A percentile compares a stretch with the other conserved stretches of the same genome.
phyloP scores from a whole-genome alignment of 2,888 invertebrate species.

The Chromoteleia sp. region DNA sequence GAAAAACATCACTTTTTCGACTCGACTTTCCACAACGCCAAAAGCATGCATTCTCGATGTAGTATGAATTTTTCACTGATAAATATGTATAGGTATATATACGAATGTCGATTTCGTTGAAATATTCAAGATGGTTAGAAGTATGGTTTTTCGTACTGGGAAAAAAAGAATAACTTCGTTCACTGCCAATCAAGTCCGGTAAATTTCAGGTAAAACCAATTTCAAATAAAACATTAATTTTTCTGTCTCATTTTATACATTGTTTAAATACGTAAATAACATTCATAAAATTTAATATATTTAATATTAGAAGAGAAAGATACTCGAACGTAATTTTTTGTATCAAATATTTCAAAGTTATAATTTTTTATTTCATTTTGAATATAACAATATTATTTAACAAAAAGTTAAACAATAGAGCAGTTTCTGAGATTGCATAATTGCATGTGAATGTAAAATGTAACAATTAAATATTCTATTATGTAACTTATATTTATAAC shows the following conservation, averaged over 20 bases:
- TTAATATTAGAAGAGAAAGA: too few relatives aligned
- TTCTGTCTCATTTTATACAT: neutral
- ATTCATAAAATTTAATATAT: too few relatives aligned
- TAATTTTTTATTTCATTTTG: too few relatives aligned
- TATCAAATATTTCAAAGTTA: too few relatives aligned
- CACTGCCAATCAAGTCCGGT: conserved; percentile 46
- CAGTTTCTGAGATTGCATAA: too few relatives aligned
- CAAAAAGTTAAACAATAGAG: too few relatives aligned
- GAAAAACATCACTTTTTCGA: conserved; percentile 55
- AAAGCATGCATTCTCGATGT: conserved; percentile 65
- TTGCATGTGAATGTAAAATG: too few relatives aligned
- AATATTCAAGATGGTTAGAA: conserved; percentile 65
- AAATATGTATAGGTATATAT: conserved; percentile 63
- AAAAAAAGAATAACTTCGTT: conserved; percentile 54
- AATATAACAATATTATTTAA: too few relatives aligned
- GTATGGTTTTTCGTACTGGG: conserved; percentile 44
- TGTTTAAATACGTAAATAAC: too few relatives aligned
- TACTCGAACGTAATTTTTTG: too few relatives aligned
- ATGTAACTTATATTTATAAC: too few relatives aligned
- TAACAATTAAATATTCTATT: too few relatives aligned
- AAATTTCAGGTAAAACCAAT: conserved; percentile 42
- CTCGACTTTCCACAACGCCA: conserved; percentile 51
- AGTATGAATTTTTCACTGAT: conserved; percentile 63
- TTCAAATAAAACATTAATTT: conserved; percentile 31
- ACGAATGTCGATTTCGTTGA: conserved; percentile 60